Conservation (phyloP, 2,888 invertebrate genomes). For the Toxonevra muliebris region DNA sequence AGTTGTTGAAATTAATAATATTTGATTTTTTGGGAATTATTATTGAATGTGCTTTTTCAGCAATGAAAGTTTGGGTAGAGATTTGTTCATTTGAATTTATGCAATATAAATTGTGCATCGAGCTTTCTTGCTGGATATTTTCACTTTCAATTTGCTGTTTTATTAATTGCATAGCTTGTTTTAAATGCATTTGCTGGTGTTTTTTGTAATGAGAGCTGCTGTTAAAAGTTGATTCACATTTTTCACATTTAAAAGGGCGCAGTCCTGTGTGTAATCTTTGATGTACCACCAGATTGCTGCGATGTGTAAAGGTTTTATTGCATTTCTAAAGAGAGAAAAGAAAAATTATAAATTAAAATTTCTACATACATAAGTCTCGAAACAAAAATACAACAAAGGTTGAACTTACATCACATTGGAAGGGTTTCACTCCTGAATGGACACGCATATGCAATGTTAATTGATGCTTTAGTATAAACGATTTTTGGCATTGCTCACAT, state of each 20-base stretch:
- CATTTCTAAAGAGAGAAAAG: slow-evolving; percentile 67
- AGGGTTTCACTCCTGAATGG: slow-evolving; percentile 96
- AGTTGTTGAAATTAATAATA: not conserved
- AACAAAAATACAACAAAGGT: slow-evolving; percentile 48
- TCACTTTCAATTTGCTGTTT: not conserved
- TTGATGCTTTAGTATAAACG: slow-evolving; percentile 40
- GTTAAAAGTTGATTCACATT: slow-evolving; percentile 23
- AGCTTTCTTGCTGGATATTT: no score
- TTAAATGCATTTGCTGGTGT: slow-evolving; percentile 31
- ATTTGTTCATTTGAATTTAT: no score
- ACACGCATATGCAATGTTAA: slow-evolving; percentile 78
- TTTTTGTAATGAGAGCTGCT: slow-evolving; percentile 24
- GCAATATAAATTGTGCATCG: no score
- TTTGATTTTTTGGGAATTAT: no score
- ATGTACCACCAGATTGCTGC: slow-evolving; percentile 81
- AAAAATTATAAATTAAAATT: not conserved
- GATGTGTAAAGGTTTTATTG: slow-evolving; percentile 79
- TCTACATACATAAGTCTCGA: not conserved
- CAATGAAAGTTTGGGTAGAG: no score
- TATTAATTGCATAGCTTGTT: not conserved
- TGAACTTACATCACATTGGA: slow-evolving; percentile 75
- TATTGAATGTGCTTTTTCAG: no score
- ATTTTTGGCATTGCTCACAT: slow-evolving; percentile 48
- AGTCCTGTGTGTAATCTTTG: slow-evolving; percentile 81
- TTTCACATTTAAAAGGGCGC: slow-evolving; percentile 30